These are phyloP conservation scores for Ciona savignyi DNA, from an alignment of 23 tunicate genomes.

Conservation along the genomic window DNA sequence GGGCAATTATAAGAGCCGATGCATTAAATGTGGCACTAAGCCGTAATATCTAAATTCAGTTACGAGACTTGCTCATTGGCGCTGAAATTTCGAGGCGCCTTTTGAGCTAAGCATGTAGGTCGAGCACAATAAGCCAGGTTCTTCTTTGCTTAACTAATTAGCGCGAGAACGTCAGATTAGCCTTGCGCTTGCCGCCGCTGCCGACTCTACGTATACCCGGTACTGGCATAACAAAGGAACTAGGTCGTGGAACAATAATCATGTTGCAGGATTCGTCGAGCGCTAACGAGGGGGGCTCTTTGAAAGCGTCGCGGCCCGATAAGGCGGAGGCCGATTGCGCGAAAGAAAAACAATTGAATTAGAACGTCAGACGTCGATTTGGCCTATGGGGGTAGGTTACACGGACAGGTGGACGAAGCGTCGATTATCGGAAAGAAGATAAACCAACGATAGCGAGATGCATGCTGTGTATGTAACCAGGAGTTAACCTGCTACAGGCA, in stretches of 20 bases:
- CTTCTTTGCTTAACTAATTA: constrained; percentile 55
- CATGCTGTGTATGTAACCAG: neutral
- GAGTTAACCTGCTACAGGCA: neutral
- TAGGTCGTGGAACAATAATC: constrained; percentile 19
- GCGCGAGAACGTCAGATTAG: constrained; percentile 53
- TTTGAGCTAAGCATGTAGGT: neutral
- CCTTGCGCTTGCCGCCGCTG: constrained; percentile 21
- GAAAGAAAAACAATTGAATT: constrained; percentile 16
- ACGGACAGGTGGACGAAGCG: neutral
- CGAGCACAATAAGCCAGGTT: constrained; percentile 7
- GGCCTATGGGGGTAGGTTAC: constrained; percentile 27
- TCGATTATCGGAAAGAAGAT: constrained; percentile 13
- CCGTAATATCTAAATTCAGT: too few relatives aligned
- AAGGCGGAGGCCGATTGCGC: constrained; percentile 7
- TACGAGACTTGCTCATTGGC: neutral
- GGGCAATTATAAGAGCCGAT: too few relatives aligned
- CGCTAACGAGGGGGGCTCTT: constrained; percentile 17
- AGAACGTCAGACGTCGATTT: constrained; percentile 15
- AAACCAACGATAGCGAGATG: neutral
- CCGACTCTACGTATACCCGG: neutral
- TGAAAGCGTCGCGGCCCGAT: neutral
- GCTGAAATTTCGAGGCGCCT: neutral
- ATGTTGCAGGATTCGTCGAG: constrained; percentile 2
- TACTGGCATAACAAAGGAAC: neutral
- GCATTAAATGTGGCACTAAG: too few relatives aligned